A percentile compares a stretch with the other conserved stretches of the same genome.
Evolutionary conservation across 2,888 invertebrate genomes (phyloP).

Genomic region (Atethmia centrago): DNA sequence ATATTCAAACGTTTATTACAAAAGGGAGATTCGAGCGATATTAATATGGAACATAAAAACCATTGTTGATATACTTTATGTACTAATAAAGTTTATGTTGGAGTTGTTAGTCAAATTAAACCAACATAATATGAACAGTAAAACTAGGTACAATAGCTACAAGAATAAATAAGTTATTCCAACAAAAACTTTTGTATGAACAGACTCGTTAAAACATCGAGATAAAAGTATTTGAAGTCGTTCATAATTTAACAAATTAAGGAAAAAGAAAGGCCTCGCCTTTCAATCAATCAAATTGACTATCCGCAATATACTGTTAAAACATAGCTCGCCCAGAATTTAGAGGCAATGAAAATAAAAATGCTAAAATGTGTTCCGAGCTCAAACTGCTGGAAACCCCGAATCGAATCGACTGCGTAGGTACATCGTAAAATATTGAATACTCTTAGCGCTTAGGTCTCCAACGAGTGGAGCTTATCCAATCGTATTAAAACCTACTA

Average conservation of each 20-base stretch:
- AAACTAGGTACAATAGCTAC: slow-evolving; percentile 30
- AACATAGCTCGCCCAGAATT: slow-evolving; percentile 24
- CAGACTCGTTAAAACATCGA: slow-evolving; percentile 24
- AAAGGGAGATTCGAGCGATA: slow-evolving; percentile 54
- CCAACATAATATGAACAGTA: slow-evolving; percentile 40
- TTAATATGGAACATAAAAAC: slow-evolving; percentile 60
- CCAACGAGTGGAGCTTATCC: slow-evolving; percentile 44
- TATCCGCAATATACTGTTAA: slow-evolving; percentile 14
- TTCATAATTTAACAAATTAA: slow-evolving; percentile 17
- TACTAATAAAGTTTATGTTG: slow-evolving; percentile 55
- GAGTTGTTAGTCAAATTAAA: slow-evolving; percentile 49
- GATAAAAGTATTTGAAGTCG: slow-evolving; percentile 5
- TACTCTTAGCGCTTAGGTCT: slow-evolving; percentile 43
- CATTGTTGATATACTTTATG: slow-evolving; percentile 65
- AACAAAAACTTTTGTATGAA: slow-evolving; percentile 21
- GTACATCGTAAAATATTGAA: slow-evolving; percentile 58
- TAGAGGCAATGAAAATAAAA: slow-evolving; percentile 47
- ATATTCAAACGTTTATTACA: slow-evolving; percentile 68
- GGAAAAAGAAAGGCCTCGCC: neutral
- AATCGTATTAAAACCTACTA: slow-evolving; percentile 65
- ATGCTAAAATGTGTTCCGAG: slow-evolving; percentile 29
- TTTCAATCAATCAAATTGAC: slow-evolving; percentile 27
- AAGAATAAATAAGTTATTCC: slow-evolving; percentile 25
- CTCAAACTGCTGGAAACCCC: slow-evolving; percentile 26
- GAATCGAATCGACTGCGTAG: slow-evolving; percentile 42